A percentile compares a stretch with the other conserved stretches of the same genome.
Conservation (phyloP, 2,113 vertebrate genomes). For the Erythrocebus patas region DNA sequence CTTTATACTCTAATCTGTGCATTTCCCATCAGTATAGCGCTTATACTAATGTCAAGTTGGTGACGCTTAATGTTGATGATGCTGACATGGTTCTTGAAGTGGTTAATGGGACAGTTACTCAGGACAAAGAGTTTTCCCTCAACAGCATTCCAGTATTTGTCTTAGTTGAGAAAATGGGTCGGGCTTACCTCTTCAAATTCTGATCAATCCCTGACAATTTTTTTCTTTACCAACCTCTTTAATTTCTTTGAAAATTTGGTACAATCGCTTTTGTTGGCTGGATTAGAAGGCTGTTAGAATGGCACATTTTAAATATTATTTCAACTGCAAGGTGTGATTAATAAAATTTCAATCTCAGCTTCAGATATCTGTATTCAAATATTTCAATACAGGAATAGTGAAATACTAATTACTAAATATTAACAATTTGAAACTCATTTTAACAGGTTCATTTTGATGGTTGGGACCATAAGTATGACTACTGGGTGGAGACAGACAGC, state of each 20-base stretch:
- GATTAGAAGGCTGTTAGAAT: neutral
- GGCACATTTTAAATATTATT: neutral
- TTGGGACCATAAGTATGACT: slow-evolving; percentile 75
- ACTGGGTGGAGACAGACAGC: slow-evolving; percentile 71
- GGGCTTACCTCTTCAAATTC: neutral
- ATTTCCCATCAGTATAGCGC: neutral
- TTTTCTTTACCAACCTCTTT: neutral
- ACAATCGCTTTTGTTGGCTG: neutral
- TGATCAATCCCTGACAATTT: neutral
- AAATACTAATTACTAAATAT: neutral
- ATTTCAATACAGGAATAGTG: neutral
- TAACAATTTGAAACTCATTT: neutral
- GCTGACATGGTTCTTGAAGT: neutral
- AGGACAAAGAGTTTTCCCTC: neutral
- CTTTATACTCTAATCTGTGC: neutral
- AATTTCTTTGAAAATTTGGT: neutral
- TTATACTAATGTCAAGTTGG: neutral
- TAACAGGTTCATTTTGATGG: slow-evolving; percentile 75
- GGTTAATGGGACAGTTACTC: neutral
- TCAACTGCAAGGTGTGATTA: neutral
- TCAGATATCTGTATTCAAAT: neutral
- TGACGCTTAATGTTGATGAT: neutral
- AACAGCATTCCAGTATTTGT: neutral
- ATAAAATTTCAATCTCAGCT: neutral
- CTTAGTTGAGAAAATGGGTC: neutral